Evolutionary conservation across 2,113 vertebrate genomes (phyloP), one percentile per base, ranked within the genome.

Genomic region (Terrapene triunguis): DNA sequence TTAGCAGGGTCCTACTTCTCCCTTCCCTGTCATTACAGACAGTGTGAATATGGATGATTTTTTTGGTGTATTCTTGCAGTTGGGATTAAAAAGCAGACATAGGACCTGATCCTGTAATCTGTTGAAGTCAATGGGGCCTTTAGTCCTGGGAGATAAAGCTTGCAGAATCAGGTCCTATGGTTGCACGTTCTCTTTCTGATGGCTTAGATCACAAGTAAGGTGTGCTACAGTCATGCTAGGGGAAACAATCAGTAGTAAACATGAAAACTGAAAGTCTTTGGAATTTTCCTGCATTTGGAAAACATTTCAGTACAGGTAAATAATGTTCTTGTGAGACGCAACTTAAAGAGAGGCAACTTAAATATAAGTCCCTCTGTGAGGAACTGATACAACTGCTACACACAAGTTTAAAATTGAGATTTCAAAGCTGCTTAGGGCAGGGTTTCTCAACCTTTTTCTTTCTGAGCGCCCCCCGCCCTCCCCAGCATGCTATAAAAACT

Each of bases 21-120:
- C 81, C 22, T 93, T 93, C 80, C 95, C 3, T 6, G 12, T 87
- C 72, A 14, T 1, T 4, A 32, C 50, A 82, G 57, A 44, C 80
- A 92, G 48, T 96, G 80, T 92, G 93, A 82, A 32, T 78, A 50
- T 76, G n/a, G 6, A 51, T 85, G 35, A 25, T 19, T 95, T n/a
- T 48, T 14, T 93, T n/a, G 65, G 65, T 0, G 0, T 86, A 74
- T 72, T 29, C 48, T 78, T 91, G 76, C 65, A 69, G 82, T 76
- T 91, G 81, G 48, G 78, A 7, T 87, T 95, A 72, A 81, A 80
- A 87, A 89, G 83, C 32, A 0, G 10, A 51, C 2, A 0, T 82
- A 1, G 0, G 72, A 35, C 24, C 44, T 84, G 59, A 54, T 22
- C 5, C 0, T 0, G 4, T 69, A 69, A 88, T 38, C 11, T 29